Evolutionary conservation across 2,113 vertebrate species (phyloP).

Genomic region (Chaetura pelagica): DNA sequence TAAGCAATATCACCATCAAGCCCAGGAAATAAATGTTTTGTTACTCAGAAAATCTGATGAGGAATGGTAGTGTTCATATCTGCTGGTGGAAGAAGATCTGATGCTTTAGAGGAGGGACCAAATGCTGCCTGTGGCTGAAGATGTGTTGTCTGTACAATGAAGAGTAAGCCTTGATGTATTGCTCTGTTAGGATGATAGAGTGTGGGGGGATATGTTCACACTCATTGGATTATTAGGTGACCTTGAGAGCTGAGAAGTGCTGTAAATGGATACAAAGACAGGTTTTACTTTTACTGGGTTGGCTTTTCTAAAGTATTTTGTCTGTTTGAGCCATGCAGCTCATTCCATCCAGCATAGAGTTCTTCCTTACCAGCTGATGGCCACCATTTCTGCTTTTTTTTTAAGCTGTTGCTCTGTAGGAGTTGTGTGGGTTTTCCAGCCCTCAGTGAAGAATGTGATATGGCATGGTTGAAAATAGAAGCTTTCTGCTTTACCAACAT

Average conservation of each 20-base stretch:
- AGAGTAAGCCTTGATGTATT: accelerated
- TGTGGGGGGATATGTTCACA: not conserved
- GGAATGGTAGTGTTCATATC: not conserved
- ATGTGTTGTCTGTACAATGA: accelerated
- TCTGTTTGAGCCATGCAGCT: not conserved
- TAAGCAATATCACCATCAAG: not conserved
- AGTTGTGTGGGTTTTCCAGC: not conserved
- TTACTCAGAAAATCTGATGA: not conserved
- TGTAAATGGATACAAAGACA: not conserved
- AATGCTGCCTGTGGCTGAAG: not conserved
- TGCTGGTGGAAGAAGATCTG: not conserved
- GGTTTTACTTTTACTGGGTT: not conserved
- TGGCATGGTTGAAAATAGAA: not conserved
- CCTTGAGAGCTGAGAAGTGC: not conserved
- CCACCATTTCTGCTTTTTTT: not conserved
- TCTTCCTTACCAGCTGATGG: not conserved
- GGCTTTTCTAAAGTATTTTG: not conserved
- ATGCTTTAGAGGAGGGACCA: not conserved
- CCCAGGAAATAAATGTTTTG: not conserved
- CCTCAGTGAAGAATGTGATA: not conserved
- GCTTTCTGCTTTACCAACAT: not conserved
- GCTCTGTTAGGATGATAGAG: not conserved
- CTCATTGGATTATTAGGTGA: not conserved
- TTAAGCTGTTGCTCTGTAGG: not conserved
- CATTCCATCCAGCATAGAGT: not conserved